Evolutionary conservation across 2,113 vertebrate genomes (phyloP), one percentile per base, ranked within the genome.

Genomic region (Paracyprichromis sp.): DNA sequence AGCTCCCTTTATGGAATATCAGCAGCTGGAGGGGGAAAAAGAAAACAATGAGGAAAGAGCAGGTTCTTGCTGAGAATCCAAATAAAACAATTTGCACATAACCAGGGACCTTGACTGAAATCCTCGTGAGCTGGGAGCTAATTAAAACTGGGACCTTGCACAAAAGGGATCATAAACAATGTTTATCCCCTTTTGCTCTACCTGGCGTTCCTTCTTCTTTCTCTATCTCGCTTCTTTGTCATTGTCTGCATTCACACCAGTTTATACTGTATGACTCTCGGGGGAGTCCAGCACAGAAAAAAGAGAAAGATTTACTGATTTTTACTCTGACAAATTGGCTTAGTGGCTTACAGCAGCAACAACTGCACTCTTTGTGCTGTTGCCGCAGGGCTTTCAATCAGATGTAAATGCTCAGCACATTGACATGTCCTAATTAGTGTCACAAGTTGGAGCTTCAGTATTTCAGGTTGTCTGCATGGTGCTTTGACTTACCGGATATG

Each of bases 71-170:
- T 31, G 86, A 86, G 91, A 87, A 71, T 90, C 90, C 90, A 88
- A 92, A 94, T 94, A 92, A 91, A 95, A 93, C 87, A 79, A 85
- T 95, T 92, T 93, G 87, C 94, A 79, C 88, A 80, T 85, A 86
- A 87, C 84, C 36, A 8, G 86, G 78, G 89, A 94, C 83, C 85
- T 91, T 54, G 93, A 83, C 61, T 90, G 78, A 80, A 92, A 90
- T 88, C 87, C 83, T 89, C 73, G 69, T 8, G 61, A 90, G 86
- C 87, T 80, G 81, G 86, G 84, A 93, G 93, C 88, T 90, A 93
- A 95, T 94, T 93, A 94, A 93, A 94, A 90, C 69, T 79, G 84
- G 93, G 91, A 93, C 94, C 93, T 94, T 36, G 13, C 81, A 56
- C 85, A 85, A 83, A 86, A 80, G 40, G 73, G 87, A 83, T 85